Evolutionary conservation across 2,888 invertebrate species (phyloP).

Genomic region (Aphidoletes aphidimyza): DNA sequence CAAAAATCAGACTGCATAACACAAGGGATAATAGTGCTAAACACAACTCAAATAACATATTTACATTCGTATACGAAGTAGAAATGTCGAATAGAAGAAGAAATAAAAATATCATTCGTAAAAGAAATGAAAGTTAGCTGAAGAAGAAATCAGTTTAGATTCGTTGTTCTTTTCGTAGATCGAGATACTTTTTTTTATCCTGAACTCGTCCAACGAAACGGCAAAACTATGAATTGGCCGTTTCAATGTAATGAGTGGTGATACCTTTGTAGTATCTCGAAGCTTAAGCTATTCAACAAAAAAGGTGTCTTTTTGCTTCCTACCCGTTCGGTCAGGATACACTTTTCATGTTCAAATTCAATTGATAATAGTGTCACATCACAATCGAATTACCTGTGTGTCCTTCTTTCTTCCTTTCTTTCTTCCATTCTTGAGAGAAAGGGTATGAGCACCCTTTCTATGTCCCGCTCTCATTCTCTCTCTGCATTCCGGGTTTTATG

Average conservation of each 20-base stretch:
- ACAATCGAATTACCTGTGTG: slow-evolving; percentile 47
- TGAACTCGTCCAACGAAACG: slow-evolving; percentile 1
- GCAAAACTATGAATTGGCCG: neutral
- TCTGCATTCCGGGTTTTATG: no score
- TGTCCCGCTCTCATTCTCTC: neutral
- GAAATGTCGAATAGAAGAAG: no score
- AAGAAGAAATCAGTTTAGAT: neutral
- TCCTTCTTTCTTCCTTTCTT: neutral
- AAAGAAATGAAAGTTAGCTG: slow-evolving; percentile 8
- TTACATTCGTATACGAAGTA: no score
- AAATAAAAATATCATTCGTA: no score
- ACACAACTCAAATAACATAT: no score
- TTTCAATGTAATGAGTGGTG: neutral
- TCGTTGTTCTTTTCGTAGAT: slow-evolving; percentile 2
- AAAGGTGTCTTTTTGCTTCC: slow-evolving; percentile 34
- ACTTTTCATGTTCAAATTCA: neutral
- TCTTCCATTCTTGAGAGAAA: neutral
- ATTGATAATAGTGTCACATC: slow-evolving; percentile 41
- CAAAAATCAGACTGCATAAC: neutral
- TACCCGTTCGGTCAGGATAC: neutral
- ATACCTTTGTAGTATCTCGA: neutral
- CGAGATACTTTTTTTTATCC: neutral
- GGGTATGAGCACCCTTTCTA: neutral
- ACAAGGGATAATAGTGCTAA: neutral
- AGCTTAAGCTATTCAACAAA: neutral